Conservation (phyloP, 1,140 invertebrate species). For the Trissolcus basalis region DNA sequence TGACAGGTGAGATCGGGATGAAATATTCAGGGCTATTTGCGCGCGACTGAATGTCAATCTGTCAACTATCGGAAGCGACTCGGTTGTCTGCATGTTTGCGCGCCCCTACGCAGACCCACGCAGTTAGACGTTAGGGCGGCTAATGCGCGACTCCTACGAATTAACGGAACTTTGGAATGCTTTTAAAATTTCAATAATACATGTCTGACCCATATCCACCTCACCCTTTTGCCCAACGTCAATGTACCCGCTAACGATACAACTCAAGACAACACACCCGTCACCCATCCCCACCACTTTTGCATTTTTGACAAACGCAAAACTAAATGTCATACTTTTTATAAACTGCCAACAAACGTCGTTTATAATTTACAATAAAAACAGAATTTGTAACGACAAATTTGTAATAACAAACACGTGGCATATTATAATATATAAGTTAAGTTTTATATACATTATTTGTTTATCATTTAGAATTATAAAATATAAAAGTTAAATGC, state of each 20-base stretch:
- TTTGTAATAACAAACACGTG: too few relatives aligned
- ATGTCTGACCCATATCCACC: slow-evolving; percentile 68
- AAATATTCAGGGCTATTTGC: slow-evolving; percentile 65
- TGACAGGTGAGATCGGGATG: slow-evolving; percentile 69
- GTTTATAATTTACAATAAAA: too few relatives aligned
- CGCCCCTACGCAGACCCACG: slow-evolving; percentile 42
- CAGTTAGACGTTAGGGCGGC: slow-evolving; percentile 31
- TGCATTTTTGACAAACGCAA: too few relatives aligned
- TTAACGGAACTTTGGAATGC: slow-evolving; percentile 69
- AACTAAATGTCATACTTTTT: too few relatives aligned
- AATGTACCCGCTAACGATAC: slow-evolving; percentile 18
- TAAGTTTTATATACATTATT: too few relatives aligned
- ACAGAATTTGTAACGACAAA: too few relatives aligned
- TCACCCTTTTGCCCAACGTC: slow-evolving; percentile 40
- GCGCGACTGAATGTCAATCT: slow-evolving; percentile 72
- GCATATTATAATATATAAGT: too few relatives aligned
- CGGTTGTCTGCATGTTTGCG: slow-evolving; percentile 52
- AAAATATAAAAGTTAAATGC: too few relatives aligned
- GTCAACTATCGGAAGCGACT: slow-evolving; percentile 65
- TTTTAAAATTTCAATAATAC: slow-evolving; percentile 72
- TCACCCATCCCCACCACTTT: too few relatives aligned
- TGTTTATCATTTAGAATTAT: too few relatives aligned
- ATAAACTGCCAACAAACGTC: too few relatives aligned
- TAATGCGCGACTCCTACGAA: slow-evolving; percentile 56
- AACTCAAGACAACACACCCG: not conserved